Percentiles rank a stretch among this genome's conserved stretches.
phyloP scores from a whole-genome alignment of 1,140 invertebrate species.

The Neomicropteryx cornuta region DNA sequence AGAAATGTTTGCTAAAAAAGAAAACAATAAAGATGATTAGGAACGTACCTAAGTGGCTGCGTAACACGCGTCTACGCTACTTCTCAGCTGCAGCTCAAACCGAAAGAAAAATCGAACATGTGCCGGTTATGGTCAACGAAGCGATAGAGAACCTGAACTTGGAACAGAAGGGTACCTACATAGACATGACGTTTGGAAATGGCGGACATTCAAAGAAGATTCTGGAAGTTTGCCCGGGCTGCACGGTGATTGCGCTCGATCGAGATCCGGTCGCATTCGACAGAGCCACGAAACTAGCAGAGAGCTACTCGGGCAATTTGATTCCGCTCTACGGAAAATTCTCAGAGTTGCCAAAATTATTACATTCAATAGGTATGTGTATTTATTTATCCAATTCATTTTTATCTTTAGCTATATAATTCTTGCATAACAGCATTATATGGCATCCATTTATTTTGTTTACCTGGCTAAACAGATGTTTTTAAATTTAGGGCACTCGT shows the following conservation, averaged over 20 bases:
- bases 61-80: background rate
- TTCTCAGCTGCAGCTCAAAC: conserved; percentile 9
- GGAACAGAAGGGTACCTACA: conserved; percentile 44
- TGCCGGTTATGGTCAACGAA: conserved; percentile 61
- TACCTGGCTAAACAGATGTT: no score
- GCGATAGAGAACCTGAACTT: conserved; percentile 57
- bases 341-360: conserved; percentile 67
- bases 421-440: no score
- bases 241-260: conserved; percentile 73
- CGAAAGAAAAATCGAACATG: conserved; percentile 37
- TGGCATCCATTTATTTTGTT: no score
- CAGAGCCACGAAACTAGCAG: conserved; percentile 49
- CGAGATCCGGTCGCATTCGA: conserved; percentile 72
- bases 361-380: conserved; percentile 49
- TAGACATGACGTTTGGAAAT: conserved; percentile 92
- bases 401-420: no score
- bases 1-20: conserved; percentile 33
- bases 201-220: conserved; percentile 72
- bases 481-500: no score
- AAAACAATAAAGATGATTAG: conserved; percentile 22
- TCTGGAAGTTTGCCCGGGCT: conserved; percentile 45
- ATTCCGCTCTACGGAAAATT: conserved; percentile 75
- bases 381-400: no score
- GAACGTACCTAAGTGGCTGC: conserved; percentile 2
- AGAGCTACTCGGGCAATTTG: conserved; percentile 56